phyloP scores from a whole-genome alignment of 2,888 invertebrate species.

The Phania funesta region DNA sequence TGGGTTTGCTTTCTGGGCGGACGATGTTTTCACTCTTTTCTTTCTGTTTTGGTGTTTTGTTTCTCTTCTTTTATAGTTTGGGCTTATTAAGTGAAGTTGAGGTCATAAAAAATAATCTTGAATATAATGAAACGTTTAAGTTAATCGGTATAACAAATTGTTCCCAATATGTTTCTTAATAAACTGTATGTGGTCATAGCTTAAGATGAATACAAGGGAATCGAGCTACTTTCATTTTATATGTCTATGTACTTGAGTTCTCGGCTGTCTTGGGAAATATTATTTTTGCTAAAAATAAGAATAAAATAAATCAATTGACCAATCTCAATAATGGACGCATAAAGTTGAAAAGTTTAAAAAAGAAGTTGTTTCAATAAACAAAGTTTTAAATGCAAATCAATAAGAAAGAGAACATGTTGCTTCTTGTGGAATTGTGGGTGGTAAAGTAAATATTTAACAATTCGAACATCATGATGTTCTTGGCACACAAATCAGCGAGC shows the following conservation, averaged over 20 bases:
- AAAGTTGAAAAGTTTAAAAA: too few relatives aligned
- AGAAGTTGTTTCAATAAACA: too few relatives aligned
- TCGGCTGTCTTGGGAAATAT: neutral
- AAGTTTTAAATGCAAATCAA: too few relatives aligned
- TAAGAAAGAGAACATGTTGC: too few relatives aligned
- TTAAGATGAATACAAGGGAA: conserved; percentile 63
- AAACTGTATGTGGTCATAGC: conserved; percentile 39
- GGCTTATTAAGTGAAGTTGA: conserved; percentile 30
- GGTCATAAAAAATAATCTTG: conserved; percentile 52
- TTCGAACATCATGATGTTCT: too few relatives aligned
- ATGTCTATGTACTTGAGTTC: neutral
- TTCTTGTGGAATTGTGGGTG: too few relatives aligned
- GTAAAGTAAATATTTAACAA: too few relatives aligned
- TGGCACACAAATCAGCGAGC: too few relatives aligned
- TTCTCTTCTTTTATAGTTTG: conserved; percentile 13
- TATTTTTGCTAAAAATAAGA: conserved; percentile 25
- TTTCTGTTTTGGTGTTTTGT: conserved; percentile 3
- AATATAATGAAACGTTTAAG: conserved; percentile 65
- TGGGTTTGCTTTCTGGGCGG: neutral
- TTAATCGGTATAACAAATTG: conserved; percentile 65
- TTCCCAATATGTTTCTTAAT: conserved; percentile 53
- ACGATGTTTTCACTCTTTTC: conserved; percentile 13
- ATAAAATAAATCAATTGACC: conserved; percentile 3
- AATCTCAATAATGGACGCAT: too few relatives aligned
- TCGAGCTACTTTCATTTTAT: conserved; percentile 39